These are phyloP conservation scores for Naso thynnoides DNA, from an alignment of 2,797 vertebrate species.

Conservation along the genomic window DNA sequence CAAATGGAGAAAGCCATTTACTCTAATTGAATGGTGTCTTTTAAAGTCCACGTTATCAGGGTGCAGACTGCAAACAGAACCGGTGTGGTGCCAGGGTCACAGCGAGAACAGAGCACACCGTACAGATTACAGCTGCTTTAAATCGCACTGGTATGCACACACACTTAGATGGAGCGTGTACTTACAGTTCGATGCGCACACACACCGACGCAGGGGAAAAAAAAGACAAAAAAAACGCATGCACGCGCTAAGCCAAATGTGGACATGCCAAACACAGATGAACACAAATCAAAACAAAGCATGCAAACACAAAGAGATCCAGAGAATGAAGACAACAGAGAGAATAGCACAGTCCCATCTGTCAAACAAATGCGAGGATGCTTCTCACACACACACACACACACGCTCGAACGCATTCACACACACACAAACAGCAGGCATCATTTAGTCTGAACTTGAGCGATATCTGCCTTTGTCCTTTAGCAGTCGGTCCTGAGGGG, in stretches of 20 bases:
- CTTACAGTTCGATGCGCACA: conserved; percentile 22
- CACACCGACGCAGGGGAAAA: neutral
- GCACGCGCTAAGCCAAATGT: conserved; percentile 64
- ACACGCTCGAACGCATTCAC: neutral
- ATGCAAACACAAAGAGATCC: conserved; percentile 77
- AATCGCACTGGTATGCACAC: conserved; percentile 35
- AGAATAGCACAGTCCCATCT: conserved; percentile 79
- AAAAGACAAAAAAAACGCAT: conserved; percentile 24
- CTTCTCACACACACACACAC: conserved; percentile 35
- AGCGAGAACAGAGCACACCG: conserved; percentile 19
- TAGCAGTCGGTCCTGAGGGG: conserved; percentile 73
- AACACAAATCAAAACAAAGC: conserved; percentile 80
- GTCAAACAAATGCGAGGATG: conserved; percentile 79
- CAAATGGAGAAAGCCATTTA: conserved; percentile 50
- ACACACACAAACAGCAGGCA: conserved; percentile 40
- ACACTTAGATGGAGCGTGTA: conserved; percentile 25
- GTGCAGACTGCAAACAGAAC: conserved; percentile 54
- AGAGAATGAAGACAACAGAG: conserved; percentile 75
- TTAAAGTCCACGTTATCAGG: conserved; percentile 47
- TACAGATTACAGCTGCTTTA: conserved; percentile 39
- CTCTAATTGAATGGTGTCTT: conserved; percentile 58
- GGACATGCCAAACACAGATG: conserved; percentile 77
- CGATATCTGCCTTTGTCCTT: conserved; percentile 81
- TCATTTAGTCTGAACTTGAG: conserved; percentile 79
- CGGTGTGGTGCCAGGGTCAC: conserved; percentile 50